A percentile compares a stretch with the other conserved stretches of the same genome.
phyloP scores from a whole-genome alignment of 2,888 invertebrate species.

The Sinelater perroti region DNA sequence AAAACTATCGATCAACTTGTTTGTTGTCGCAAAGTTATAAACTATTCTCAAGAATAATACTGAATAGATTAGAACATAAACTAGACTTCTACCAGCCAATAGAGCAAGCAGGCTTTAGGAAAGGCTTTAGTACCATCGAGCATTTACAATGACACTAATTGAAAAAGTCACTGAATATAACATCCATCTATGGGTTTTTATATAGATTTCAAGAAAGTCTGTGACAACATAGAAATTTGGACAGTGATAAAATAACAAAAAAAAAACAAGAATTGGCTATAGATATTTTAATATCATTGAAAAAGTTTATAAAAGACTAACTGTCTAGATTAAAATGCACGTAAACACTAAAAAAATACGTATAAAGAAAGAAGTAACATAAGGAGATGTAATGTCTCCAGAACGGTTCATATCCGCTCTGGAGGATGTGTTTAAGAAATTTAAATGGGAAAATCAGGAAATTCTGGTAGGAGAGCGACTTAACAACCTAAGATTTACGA shows the following conservation, averaged over 20 bases:
- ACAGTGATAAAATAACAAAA: background rate
- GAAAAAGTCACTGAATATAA: slow-evolving; percentile 7
- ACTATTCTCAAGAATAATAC: background rate
- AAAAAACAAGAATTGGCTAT: background rate
- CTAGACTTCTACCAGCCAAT: background rate
- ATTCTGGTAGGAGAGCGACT: background rate
- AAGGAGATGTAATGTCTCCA: background rate
- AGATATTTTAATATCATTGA: background rate
- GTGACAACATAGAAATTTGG: background rate
- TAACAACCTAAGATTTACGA: slow-evolving; percentile 6
- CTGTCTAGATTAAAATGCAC: background rate
- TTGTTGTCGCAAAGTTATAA: slow-evolving; percentile 6
- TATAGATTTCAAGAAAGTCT: background rate
- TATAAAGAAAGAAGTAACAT: slow-evolving; percentile 3
- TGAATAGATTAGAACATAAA: slow-evolving; percentile 7
- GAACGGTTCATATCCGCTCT: background rate
- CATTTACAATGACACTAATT: background rate
- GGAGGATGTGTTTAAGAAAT: background rate
- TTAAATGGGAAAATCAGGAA: slow-evolving; percentile 4
- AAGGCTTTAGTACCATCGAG: slow-evolving; percentile 7
- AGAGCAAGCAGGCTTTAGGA: slow-evolving; percentile 8
- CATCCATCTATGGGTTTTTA: background rate
- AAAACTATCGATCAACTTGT: background rate
- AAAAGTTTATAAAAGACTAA: slow-evolving; percentile 1
- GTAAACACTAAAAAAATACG: slow-evolving; percentile 3